Evolutionary conservation across 2,797 vertebrate species (phyloP).

Genomic region (Tarsius wallacei): DNA sequence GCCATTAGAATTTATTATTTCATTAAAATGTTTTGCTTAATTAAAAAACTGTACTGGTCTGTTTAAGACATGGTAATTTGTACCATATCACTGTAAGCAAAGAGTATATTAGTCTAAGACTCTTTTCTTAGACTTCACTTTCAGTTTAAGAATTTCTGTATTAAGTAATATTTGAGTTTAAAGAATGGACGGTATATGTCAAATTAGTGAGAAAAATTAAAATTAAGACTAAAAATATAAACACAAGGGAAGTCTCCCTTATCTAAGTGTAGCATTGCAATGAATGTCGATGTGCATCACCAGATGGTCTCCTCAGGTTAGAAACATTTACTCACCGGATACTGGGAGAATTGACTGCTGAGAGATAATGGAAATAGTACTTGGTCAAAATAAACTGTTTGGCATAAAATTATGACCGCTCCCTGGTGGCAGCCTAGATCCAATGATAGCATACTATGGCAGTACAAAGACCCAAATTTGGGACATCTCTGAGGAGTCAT

Average conservation of each 20-base stretch:
- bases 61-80: not conserved
- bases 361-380: not conserved
- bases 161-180: not conserved
- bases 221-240: not conserved
- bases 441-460: fast-evolving
- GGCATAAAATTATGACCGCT: not conserved
- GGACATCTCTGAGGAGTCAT: not conserved
- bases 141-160: not conserved
- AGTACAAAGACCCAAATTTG: not conserved
- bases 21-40: not conserved
- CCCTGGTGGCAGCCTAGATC: too few relatives aligned
- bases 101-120: not conserved
- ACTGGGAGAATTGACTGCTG: not conserved
- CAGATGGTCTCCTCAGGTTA: too few relatives aligned
- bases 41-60: not conserved
- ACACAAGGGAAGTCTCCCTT: not conserved
- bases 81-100: not conserved
- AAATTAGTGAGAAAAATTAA: not conserved
- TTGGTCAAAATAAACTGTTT: not conserved
- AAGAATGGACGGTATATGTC: not conserved
- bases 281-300: fast-evolving
- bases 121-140: not conserved
- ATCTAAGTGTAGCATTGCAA: fast-evolving
- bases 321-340: not conserved
- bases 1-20: not conserved